Evolutionary conservation across 2,797 vertebrate genomes (phyloP), one percentile per base, ranked within the genome.

Genomic region (Hypotaenidia okinawae): DNA sequence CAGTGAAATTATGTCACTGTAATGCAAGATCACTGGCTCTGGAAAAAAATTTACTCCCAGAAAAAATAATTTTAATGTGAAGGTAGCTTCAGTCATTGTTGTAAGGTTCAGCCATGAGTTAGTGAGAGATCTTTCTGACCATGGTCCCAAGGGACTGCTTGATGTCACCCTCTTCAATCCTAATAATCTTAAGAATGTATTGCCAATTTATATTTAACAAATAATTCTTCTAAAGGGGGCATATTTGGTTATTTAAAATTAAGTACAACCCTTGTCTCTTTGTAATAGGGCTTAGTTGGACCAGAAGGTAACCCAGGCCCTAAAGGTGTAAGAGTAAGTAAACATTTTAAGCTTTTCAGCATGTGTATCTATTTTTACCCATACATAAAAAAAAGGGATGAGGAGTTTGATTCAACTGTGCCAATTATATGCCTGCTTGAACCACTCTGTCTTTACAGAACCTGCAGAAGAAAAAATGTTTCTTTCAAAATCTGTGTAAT

Each of bases 291-390:
- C 68, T 98, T 98, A 97, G 99, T 97, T 93, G 99, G 99, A 94
- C 99, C 99, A 84, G 98, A 99, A 98, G 99, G 99, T 97, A 98
- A 98, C 97, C 98, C 98, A 62, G 99, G 99, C 84, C 98, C 99
- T 97, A 99, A 99, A 98, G 99, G 99, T 97, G 90, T 98, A 87
- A 97, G 98, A 97, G 99, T 99, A 98, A 99, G 99, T 99, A 98
- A 91, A 76, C 91, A 54, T 89, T 94, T 80, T 90, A 66, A 84
- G 76, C 43, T 41, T 96, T 97, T 94, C 94, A 22, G 84, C 84
- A 68, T 74, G 21, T 6, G 2, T 88, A 35, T 51, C 68, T 96
- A 5, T 87, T 75, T 91, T 84, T 55, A 32, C 30, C 30, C 18
- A 41, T 58, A 45, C n/a, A 13, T 64, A 37, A 54, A n/a, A 45